A percentile compares a stretch with the other conserved stretches of the same genome.
These are phyloP conservation scores for Teleopsis dalmanni DNA, from an alignment of 1,140 invertebrate species.

Conservation along the genomic window DNA sequence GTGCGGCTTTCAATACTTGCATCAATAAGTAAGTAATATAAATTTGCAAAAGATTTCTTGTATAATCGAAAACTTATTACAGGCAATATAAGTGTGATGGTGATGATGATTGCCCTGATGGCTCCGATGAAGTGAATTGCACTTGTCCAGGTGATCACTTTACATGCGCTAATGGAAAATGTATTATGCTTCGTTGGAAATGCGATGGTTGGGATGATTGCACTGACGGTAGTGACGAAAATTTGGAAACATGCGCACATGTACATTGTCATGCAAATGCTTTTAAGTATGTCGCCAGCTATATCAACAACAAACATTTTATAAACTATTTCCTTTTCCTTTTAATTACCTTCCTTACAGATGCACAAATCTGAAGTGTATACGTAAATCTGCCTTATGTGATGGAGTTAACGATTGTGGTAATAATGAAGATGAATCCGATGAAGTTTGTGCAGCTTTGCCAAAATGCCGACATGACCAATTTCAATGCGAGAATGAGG, in stretches of 20 bases:
- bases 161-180: slow-evolving; percentile 86
- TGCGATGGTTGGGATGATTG: slow-evolving; percentile 69
- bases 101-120: slow-evolving; percentile 92
- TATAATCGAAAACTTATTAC: neutral
- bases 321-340: neutral
- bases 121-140: slow-evolving; percentile 75
- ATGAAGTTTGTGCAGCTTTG: slow-evolving; percentile 53
- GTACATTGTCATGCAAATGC: slow-evolving; percentile 67
- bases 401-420: slow-evolving; percentile 61
- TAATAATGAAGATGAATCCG: slow-evolving; percentile 53
- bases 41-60: neutral
- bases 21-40: slow-evolving; percentile 51
- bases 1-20: slow-evolving; percentile 56
- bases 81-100: slow-evolving; percentile 39
- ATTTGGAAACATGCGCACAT: slow-evolving; percentile 65
- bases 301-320: neutral
- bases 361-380: slow-evolving; percentile 60
- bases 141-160: slow-evolving; percentile 90
- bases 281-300: slow-evolving; percentile 23
- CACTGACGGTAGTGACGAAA: slow-evolving; percentile 79
- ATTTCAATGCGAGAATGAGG: slow-evolving; percentile 65
- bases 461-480: slow-evolving; percentile 61
- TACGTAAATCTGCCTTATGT: slow-evolving; percentile 60
- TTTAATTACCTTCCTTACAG: slow-evolving; percentile 64
- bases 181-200: slow-evolving; percentile 79